phyloP scores from a whole-genome alignment of 2,888 invertebrate species.

The Tupiocoris notatus region DNA sequence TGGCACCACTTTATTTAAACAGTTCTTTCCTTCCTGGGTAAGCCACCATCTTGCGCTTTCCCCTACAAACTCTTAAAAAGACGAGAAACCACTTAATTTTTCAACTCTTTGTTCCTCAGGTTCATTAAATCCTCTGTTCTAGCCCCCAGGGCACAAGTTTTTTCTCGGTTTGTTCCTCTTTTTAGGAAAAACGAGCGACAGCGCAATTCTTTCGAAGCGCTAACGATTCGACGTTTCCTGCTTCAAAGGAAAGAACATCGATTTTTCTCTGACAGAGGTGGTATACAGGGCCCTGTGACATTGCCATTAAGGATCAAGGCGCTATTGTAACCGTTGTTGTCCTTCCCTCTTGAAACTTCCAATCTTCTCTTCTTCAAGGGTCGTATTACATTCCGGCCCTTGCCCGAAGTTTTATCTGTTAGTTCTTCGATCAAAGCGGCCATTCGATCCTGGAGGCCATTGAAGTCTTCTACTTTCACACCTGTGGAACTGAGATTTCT shows the following conservation, averaged over 20 bases:
- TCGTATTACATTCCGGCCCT: not conserved
- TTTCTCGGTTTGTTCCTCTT: not conserved
- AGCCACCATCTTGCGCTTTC: not conserved
- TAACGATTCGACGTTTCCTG: not conserved
- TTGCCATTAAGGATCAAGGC: constrained; percentile 27
- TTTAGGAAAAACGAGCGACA: constrained; percentile 1
- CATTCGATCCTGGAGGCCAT: too few relatives aligned
- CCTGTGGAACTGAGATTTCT: too few relatives aligned
- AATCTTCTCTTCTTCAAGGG: not conserved
- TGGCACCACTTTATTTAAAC: constrained; percentile 13
- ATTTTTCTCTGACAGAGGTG: not conserved
- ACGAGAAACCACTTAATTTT: constrained; percentile 15
- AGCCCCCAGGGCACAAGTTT: not conserved
- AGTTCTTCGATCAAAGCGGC: too few relatives aligned
- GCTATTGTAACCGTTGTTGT: constrained; percentile 5
- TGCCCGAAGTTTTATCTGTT: too few relatives aligned
- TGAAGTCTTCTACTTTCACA: too few relatives aligned
- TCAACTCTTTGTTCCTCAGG: constrained; percentile 31
- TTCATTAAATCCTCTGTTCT: constrained; percentile 21
- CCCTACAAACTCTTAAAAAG: not conserved
- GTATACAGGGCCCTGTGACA: not conserved
- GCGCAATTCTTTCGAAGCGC: constrained; percentile 9
- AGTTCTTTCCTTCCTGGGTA: constrained; percentile 3
- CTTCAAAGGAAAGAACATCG: constrained; percentile 2
- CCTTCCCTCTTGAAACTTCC: constrained; percentile 1